Conservation (phyloP, 1,140 invertebrate genomes). For the Chironomus tepperi region DNA sequence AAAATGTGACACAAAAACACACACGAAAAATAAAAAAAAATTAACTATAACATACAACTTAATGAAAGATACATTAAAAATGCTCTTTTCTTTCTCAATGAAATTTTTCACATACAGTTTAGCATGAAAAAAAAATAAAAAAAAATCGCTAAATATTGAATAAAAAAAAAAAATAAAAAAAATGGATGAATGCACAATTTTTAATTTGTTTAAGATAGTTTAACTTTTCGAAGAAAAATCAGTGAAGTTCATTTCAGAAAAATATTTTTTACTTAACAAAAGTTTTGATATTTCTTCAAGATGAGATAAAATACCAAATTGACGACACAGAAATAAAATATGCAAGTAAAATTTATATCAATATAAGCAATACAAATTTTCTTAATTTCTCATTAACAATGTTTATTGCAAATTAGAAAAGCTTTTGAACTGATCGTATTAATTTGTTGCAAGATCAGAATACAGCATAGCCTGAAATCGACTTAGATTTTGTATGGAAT, state of each 20-base stretch:
- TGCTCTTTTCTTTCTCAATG: conserved; percentile 6
- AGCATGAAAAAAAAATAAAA: not conserved
- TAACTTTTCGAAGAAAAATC: no score
- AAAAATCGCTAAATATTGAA: conserved; percentile 7
- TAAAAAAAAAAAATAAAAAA: not conserved
- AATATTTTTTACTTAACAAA: no score
- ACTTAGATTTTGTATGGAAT: no score
- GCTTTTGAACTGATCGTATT: no score
- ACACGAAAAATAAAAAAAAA: not conserved
- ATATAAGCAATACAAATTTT: not conserved
- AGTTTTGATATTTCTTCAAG: no score
- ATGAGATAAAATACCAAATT: no score
- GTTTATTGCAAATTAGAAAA: no score
- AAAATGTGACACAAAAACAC: conserved; percentile 6
- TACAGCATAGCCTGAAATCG: no score
- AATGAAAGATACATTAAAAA: not conserved
- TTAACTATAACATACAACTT: not conserved
- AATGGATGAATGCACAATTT: not conserved
- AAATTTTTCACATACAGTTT: conserved; percentile 2
- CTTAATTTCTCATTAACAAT: no score
- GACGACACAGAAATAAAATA: not conserved
- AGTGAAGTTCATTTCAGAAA: no score
- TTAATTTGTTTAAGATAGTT: no score
- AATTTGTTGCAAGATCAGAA: no score
- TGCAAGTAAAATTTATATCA: conserved; percentile 11